These are phyloP conservation scores for Sebastes cheni DNA, from an alignment of 2,797 vertebrate species.

Conservation along the genomic window DNA sequence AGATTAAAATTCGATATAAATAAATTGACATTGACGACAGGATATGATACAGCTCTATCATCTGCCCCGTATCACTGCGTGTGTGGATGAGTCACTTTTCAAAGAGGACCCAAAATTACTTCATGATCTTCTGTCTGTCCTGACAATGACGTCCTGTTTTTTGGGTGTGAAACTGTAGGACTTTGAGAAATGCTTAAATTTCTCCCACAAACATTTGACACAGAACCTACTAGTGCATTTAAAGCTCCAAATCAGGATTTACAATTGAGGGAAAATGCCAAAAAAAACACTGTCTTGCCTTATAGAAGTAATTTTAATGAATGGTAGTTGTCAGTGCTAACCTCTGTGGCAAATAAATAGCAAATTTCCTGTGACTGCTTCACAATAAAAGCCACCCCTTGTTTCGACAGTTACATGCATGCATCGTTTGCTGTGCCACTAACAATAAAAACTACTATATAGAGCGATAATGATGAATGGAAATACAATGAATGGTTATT, in stretches of 20 bases:
- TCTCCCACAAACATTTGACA: background rate
- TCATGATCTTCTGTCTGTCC: background rate
- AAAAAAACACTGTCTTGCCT: background rate
- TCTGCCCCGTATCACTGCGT: constrained; percentile 9
- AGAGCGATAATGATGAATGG: background rate
- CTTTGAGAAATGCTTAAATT: background rate
- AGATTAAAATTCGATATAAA: constrained; percentile 61
- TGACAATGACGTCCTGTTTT: background rate
- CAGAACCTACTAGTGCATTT: background rate
- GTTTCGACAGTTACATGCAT: background rate
- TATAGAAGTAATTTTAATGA: background rate
- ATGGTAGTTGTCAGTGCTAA: background rate
- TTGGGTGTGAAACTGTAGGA: background rate
- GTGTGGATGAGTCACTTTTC: constrained; percentile 38
- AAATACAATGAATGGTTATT: background rate
- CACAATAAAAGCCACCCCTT: background rate
- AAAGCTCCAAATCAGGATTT: background rate
- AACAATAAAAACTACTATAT: background rate
- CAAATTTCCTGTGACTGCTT: background rate
- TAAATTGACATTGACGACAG: constrained; percentile 65
- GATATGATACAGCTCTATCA: constrained; percentile 48
- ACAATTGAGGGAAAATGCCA: background rate
- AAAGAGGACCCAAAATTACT: constrained; percentile 5
- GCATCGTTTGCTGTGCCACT: background rate
- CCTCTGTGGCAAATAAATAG: background rate